Conservation (phyloP, 2,888 invertebrate species). For the Rapana venosa region DNA sequence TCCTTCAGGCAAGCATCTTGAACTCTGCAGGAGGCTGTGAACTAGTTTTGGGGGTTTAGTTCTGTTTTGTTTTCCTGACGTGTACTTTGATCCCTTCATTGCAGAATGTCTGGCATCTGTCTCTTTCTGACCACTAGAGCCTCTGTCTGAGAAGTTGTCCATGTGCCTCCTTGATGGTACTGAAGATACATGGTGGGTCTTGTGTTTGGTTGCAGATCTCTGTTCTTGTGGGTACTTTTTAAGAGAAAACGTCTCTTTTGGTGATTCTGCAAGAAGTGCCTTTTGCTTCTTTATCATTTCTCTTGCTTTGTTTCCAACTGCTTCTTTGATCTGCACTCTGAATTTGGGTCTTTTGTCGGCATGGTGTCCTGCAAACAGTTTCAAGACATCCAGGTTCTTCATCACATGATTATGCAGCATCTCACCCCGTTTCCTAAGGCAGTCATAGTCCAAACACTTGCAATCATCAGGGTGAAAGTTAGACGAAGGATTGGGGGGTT, state of each 20-base stretch:
- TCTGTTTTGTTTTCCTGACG: no score
- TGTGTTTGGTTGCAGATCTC: not conserved
- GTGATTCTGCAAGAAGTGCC: not conserved
- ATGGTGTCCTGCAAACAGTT: not conserved
- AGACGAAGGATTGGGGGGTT: not conserved
- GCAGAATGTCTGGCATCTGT: not conserved
- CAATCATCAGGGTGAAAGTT: not conserved
- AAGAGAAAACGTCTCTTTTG: not conserved
- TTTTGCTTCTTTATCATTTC: constrained; percentile 8
- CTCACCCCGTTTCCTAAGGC: constrained; percentile 24
- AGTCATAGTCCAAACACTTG: constrained; percentile 33
- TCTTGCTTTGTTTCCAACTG: constrained; percentile 15
- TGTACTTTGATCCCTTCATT: not conserved
- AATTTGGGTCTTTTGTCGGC: not conserved
- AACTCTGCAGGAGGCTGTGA: not conserved
- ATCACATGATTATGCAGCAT: constrained; percentile 26
- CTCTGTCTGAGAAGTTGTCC: not conserved
- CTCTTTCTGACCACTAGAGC: not conserved
- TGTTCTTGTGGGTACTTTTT: not conserved
- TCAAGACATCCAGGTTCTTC: constrained; percentile 19
- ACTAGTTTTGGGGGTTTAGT: not conserved
- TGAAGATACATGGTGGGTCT: not conserved
- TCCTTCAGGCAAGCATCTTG: not conserved
- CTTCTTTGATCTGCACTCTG: constrained; percentile 6
- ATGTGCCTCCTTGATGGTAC: not conserved